phyloP scores from a whole-genome alignment of 2,797 vertebrate species.

The Clarias pachynema region DNA sequence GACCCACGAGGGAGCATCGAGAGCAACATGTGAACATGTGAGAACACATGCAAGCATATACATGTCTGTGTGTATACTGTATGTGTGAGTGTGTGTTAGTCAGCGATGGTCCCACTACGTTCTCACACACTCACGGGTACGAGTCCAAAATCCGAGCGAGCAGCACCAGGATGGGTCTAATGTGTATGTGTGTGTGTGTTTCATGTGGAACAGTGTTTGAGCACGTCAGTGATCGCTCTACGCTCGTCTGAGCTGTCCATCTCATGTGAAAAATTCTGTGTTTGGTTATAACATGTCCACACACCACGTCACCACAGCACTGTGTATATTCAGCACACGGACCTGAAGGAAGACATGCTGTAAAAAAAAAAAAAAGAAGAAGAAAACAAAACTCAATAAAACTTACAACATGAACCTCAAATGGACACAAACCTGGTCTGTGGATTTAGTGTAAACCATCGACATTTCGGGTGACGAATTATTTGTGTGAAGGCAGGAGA shows the following conservation, averaged over 20 bases:
- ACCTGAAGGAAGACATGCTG: slow-evolving; percentile 1
- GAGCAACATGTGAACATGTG: slow-evolving; percentile 72
- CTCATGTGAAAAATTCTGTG: neutral
- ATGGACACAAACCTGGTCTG: neutral
- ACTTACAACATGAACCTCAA: slow-evolving; percentile 22
- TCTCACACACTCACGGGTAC: slow-evolving; percentile 4
- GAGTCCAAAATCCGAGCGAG: slow-evolving; percentile 31
- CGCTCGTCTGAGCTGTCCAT: slow-evolving; percentile 18
- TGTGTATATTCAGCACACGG: neutral
- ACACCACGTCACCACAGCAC: neutral
- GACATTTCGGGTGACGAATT: neutral
- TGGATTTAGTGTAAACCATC: neutral
- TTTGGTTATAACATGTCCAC: neutral
- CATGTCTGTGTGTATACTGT: neutral
- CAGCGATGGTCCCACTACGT: neutral
- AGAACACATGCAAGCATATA: neutral
- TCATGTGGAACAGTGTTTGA: slow-evolving; percentile 16
- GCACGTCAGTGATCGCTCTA: slow-evolving; percentile 4
- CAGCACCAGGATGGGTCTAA: slow-evolving; percentile 23
- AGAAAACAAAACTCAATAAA: neutral
- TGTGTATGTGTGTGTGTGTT: slow-evolving; percentile 30
- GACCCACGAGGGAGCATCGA: slow-evolving; percentile 67
- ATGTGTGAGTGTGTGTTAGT: neutral
- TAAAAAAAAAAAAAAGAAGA: neutral
- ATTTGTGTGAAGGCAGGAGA: neutral